Percentiles rank a stretch among this genome's conserved stretches.
Evolutionary conservation across 92 coral and sea anemone species (phyloP).

Genomic region (Ricordea florida): DNA sequence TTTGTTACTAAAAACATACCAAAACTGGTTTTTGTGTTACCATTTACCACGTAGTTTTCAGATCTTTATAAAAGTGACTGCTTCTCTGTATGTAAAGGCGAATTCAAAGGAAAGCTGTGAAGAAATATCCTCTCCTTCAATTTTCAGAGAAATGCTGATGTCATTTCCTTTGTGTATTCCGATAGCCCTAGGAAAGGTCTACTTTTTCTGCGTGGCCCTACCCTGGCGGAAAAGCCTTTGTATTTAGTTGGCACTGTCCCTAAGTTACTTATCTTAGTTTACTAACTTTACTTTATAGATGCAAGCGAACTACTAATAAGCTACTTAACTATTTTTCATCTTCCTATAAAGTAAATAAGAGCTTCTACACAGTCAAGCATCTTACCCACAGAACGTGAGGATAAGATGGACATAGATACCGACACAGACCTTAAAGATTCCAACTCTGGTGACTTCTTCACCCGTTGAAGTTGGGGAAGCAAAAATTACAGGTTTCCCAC

Average conservation of each 20-base stretch:
- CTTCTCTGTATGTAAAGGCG: not conserved
- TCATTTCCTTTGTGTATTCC: not conserved
- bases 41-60: not conserved
- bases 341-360: too few species aligned
- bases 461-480: too few species aligned
- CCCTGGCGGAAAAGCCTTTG: not conserved
- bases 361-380: too few species aligned
- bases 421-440: too few species aligned
- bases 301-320: too few species aligned
- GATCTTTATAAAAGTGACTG: not conserved
- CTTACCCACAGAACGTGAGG: too few species aligned
- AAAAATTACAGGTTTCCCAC: too few species aligned
- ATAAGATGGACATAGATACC: too few species aligned
- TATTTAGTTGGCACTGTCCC: not conserved
- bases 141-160: conserved; percentile 3
- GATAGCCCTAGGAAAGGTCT: not conserved
- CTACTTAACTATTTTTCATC: too few species aligned
- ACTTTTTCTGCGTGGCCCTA: not conserved
- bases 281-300: too few species aligned
- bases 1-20: not conserved
- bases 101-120: not conserved
- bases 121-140: not conserved
- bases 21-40: not conserved
- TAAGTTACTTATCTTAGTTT: too few species aligned
- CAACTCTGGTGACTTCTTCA: too few species aligned